A percentile compares a stretch with the other conserved stretches of the same genome.
Evolutionary conservation across 1,140 invertebrate species (phyloP).

Genomic region (Zaprionus nigranus): DNA sequence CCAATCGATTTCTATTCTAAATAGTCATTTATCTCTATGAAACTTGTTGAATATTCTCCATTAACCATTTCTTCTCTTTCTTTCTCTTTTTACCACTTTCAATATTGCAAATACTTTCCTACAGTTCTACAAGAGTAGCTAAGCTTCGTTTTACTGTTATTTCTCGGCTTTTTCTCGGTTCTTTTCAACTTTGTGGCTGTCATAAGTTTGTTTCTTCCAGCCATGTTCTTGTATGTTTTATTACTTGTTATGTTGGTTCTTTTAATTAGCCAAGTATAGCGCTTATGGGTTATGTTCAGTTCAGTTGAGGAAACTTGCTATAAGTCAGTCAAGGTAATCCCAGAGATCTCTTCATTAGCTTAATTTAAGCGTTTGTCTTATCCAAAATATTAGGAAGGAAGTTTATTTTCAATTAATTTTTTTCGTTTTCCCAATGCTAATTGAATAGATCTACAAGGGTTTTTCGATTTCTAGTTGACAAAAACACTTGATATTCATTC

Average conservation of each 20-base stretch:
- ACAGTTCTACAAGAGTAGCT: not conserved
- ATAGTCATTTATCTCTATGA: too few species aligned
- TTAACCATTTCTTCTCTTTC: too few species aligned
- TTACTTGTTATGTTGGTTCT: constrained; percentile 46
- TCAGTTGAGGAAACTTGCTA: constrained; percentile 28
- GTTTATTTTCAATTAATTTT: not conserved
- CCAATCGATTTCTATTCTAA: not conserved
- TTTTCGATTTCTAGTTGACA: not conserved
- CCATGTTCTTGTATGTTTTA: constrained; percentile 11
- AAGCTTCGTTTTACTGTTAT: not conserved
- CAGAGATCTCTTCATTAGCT: not conserved
- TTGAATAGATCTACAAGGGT: not conserved
- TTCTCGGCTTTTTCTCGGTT: not conserved
- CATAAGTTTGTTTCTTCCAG: constrained; percentile 23
- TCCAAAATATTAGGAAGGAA: not conserved
- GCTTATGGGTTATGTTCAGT: constrained; percentile 23
- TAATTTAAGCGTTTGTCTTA: not conserved
- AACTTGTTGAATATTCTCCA: too few species aligned
- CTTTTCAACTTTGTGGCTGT: not conserved
- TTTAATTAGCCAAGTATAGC: constrained; percentile 59
- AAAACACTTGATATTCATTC: not conserved
- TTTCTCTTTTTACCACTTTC: too few species aligned
- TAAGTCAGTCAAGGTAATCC: constrained; percentile 10
- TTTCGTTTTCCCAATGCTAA: not conserved
- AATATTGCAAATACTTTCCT: too few species aligned